Evolutionary conservation across 2,113 vertebrate genomes (phyloP), one percentile per base, ranked within the genome.

Genomic region (Scatophagus argus): DNA sequence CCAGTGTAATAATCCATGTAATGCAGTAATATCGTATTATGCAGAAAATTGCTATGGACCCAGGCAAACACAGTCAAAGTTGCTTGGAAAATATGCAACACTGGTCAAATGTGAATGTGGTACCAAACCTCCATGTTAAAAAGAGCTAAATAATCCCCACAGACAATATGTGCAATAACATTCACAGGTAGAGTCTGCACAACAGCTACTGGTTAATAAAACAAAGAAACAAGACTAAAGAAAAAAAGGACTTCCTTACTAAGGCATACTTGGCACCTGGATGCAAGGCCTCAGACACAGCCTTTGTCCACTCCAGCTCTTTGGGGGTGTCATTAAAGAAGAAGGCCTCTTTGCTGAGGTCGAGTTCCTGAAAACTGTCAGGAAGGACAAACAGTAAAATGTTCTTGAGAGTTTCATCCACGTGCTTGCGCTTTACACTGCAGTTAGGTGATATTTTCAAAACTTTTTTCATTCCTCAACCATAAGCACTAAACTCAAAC

Each of bases 311-410:
- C 71, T 99, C 98, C n/a, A 95, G 93, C 75, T 99, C 98, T 86
- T 96, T 99, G 4, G 97, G 97, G 0, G 98, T 98, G 87, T 99
- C 98, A 61, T 95, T 96, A 91, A 99, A 99, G 90, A 99, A 96
- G 90, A 99, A 98, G 60, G 97, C 97, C 92, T 99, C 98, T 89
- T 98, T 99, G 89, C 97, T 99, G 81, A 99, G 95, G 89, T 99
- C 98, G 32, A 99, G 96, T 83, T 99, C 98, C 94, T 99, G 98
- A 88, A 99, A 99, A 62, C 98, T 99, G 61, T 1, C 60, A 60
- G 25, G 31, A 80, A 47, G 23, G 14, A 52, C 23, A 87, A 46
- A 85, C 3, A 0, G 27, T 23, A 32, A 54, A 27, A 75, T 38
- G 8, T 46, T 39, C 1, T 8, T 51, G 14, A 65, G 19, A 76